These are phyloP conservation scores for Ceratoteleas bidentatus DNA, from an alignment of 1,140 invertebrate genomes.

Conservation along the genomic window DNA sequence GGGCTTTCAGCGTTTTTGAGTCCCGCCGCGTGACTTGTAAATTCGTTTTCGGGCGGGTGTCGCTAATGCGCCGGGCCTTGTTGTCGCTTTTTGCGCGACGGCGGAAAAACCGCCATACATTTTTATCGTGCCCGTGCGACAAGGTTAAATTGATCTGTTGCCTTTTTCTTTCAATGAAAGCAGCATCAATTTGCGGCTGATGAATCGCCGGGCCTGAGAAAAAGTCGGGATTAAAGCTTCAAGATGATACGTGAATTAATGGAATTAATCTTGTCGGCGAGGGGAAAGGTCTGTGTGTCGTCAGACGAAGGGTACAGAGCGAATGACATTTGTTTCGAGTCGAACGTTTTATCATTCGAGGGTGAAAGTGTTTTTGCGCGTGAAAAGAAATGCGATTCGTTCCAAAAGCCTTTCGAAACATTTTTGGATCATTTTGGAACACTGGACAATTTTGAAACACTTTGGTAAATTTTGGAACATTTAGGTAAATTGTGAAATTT, in stretches of 20 bases:
- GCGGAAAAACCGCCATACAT: slow-evolving; percentile 35
- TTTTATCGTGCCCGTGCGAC: slow-evolving; percentile 38
- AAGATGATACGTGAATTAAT: slow-evolving; percentile 30
- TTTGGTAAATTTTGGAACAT: too few relatives aligned
- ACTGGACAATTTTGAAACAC: too few relatives aligned
- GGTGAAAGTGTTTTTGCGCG: neutral
- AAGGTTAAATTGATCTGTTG: slow-evolving; percentile 44
- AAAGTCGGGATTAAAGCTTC: slow-evolving; percentile 27
- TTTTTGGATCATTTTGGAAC: too few relatives aligned
- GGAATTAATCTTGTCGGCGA: slow-evolving; percentile 27
- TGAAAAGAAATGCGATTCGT: neutral
- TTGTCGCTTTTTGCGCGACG: slow-evolving; percentile 30
- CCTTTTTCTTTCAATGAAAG: slow-evolving; percentile 52
- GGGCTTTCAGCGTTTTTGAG: slow-evolving; percentile 40
- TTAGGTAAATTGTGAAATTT: too few relatives aligned
- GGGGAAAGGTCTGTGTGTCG: slow-evolving; percentile 19
- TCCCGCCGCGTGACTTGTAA: slow-evolving; percentile 53
- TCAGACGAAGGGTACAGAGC: slow-evolving; percentile 20
- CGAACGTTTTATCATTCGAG: neutral
- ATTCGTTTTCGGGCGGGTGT: slow-evolving; percentile 44
- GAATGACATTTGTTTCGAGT: neutral
- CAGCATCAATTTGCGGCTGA: slow-evolving; percentile 37
- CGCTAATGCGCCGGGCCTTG: slow-evolving; percentile 46
- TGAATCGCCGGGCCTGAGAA: slow-evolving; percentile 24
- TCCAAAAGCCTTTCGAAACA: too few relatives aligned